phyloP scores from a whole-genome alignment of 2,888 invertebrate genomes.

The Carterocephalus palaemon region DNA sequence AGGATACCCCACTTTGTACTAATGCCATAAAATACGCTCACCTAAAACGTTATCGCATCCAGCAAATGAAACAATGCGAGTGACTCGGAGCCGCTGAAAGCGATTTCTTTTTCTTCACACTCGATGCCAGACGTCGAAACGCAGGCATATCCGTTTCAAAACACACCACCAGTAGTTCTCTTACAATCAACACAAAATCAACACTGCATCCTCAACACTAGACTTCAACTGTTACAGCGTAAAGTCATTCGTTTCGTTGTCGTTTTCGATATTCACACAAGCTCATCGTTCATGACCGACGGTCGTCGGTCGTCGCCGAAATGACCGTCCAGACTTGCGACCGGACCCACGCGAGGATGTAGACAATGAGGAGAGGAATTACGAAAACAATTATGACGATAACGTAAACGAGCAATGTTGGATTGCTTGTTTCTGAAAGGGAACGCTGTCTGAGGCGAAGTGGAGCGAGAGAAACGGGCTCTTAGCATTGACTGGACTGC shows the following conservation, averaged over 20 bases:
- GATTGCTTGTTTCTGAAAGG: conserved; percentile 35
- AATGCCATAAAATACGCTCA: conserved; percentile 60
- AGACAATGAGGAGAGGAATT: conserved; percentile 40
- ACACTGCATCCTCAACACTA: conserved; percentile 61
- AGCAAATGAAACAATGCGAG: conserved; percentile 56
- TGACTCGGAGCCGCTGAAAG: conserved; percentile 56
- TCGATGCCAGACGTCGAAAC: conserved; percentile 64
- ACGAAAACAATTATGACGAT: conserved; percentile 32
- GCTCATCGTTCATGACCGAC: conserved; percentile 51
- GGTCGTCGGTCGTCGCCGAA: conserved; percentile 32
- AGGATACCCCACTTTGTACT: conserved; percentile 48
- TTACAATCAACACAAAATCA: conserved; percentile 40
- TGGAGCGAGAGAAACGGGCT: conserved; percentile 56
- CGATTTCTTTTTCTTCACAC: conserved; percentile 74
- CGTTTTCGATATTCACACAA: conserved; percentile 46
- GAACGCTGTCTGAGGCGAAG: conserved; percentile 33
- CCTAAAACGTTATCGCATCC: conserved; percentile 77
- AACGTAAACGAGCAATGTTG: conserved; percentile 33
- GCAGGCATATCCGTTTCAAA: conserved; percentile 71
- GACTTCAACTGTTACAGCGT: conserved; percentile 19
- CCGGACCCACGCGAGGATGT: conserved; percentile 58
- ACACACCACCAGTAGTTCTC: conserved; percentile 46
- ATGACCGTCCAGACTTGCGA: conserved; percentile 30
- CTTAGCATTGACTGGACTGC: conserved; percentile 72
- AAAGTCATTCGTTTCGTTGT: conserved; percentile 38